phyloP scores from a whole-genome alignment of 2,888 invertebrate genomes.

The Standfussiana lucernea region DNA sequence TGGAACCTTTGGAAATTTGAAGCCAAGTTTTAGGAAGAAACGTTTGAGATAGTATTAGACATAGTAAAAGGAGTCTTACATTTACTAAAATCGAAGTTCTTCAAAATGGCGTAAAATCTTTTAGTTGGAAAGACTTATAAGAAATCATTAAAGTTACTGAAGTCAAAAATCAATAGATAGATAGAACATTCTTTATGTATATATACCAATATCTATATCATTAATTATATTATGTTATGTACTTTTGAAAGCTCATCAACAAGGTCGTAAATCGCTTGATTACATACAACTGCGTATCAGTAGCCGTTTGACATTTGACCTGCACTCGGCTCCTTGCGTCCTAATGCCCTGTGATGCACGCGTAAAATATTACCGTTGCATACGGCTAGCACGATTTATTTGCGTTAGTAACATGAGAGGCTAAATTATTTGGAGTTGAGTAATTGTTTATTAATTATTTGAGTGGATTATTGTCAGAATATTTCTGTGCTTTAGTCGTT shows the following conservation, averaged over 20 bases:
- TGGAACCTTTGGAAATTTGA: not conserved
- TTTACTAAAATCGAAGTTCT: not conserved
- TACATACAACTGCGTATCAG: slow-evolving; percentile 39
- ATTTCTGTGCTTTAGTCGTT: not conserved
- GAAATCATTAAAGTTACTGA: not conserved
- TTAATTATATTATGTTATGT: not conserved
- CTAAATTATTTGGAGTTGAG: slow-evolving; percentile 1
- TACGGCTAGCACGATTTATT: slow-evolving; percentile 26
- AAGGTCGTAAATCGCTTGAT: slow-evolving; percentile 40
- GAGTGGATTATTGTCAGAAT: slow-evolving; percentile 10
- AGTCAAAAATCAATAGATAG: not conserved
- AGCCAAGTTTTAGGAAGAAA: not conserved
- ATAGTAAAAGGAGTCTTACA: not conserved
- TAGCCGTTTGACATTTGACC: slow-evolving; percentile 56
- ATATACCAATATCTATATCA: not conserved
- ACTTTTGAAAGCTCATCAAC: slow-evolving; percentile 1
- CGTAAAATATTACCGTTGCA: slow-evolving; percentile 53
- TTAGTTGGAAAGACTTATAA: not conserved
- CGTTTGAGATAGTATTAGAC: not conserved
- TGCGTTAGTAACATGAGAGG: slow-evolving; percentile 17
- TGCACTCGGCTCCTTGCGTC: slow-evolving; percentile 40
- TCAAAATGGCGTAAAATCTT: not conserved
- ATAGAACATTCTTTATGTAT: too few species aligned
- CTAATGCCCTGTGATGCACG: slow-evolving; percentile 29
- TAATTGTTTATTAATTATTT: slow-evolving; percentile 23